Base-by-base conservation (phyloP, 2,113 vertebrate species). In the Zonotrichia leucophrys region DNA sequence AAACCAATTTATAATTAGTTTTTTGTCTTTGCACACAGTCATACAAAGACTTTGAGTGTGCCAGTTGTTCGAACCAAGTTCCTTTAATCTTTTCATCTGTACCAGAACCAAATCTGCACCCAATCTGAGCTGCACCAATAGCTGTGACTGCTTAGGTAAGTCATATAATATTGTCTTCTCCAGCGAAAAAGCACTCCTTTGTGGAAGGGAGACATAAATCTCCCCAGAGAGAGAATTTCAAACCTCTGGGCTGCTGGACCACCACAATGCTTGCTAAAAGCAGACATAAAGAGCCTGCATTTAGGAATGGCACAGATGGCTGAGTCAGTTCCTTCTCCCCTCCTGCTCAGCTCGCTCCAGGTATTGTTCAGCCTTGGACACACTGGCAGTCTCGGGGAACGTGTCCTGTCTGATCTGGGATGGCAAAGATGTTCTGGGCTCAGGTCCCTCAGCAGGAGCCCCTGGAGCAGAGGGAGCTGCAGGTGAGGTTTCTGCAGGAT, bases 371-470 rank as follows among this genome's bases (percentile, higher is more conserved):
- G 64, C 23, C 31, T 73, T 46, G 46, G 47, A n/a, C 30, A 39
- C 7, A 4, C 6, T 0, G 17, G 7, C 18, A 47, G 3, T 27
- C 39, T 59, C 0, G 0, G 20, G 33, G 22, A 84, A 20, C 28
- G 53, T 2, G 2, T 56, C 25, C 20, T 18, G 10, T 52, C 28
- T 49, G 37, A 25, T 8, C 8, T 0, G 2, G 39, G 13, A 24
- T 4, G 1, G n/a, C 10, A 12, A 69, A 67, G 33, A 11, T 3
- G 1, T 24, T 28, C 49, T 2, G 4, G 14, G 66, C 44, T 39
- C 39, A 11, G 8, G 31, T 35, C 28, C 42, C 59, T n/a, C 31
- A 30, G 56, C 11, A 8, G 37, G 27, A 66, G 3, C 2, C 24
- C 20, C 5, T 7, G 35, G 55, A 75, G 25, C 7, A 1, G 46